phyloP scores from a whole-genome alignment of 2,797 vertebrate genomes.

The Scleropages formosus region DNA sequence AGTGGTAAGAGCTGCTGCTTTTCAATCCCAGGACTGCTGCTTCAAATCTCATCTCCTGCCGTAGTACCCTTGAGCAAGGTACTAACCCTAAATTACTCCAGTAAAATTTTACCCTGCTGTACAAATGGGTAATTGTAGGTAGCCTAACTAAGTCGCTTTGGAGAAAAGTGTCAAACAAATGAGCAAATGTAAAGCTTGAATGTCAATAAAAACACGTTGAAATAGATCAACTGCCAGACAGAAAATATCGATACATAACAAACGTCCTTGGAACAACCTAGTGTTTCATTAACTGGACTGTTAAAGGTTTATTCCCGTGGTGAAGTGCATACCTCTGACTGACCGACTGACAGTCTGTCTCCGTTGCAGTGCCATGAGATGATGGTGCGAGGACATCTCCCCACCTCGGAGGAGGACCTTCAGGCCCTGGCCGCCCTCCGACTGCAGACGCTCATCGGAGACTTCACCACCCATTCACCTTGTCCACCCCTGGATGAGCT shows the following conservation, averaged over 20 bases:
- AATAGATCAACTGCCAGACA: not conserved
- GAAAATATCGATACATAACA: not conserved
- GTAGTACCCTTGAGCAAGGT: too few species aligned
- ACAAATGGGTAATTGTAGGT: too few species aligned
- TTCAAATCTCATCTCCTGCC: too few species aligned
- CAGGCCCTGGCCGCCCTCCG: constrained; percentile 81
- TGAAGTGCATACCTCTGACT: not conserved
- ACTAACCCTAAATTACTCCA: too few species aligned
- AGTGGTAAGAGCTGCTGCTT: too few species aligned
- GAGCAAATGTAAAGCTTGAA: not conserved
- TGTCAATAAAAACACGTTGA: not conserved
- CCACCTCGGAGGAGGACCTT: constrained; percentile 82
- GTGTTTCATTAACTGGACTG: constrained; percentile 15
- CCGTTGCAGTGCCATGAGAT: constrained; percentile 80
- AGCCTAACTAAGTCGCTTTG: too few species aligned
- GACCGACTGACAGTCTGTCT: not conserved
- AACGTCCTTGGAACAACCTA: not conserved
- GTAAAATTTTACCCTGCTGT: too few species aligned
- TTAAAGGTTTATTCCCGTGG: constrained; percentile 4
- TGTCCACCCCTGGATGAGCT: constrained; percentile 80
- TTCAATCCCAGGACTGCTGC: too few species aligned
- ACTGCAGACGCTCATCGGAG: constrained; percentile 82
- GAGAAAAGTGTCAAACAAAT: not conserved
- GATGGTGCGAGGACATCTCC: constrained; percentile 82
- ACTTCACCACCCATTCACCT: constrained; percentile 78